Evolutionary conservation across 1,140 invertebrate species (phyloP).

Genomic region (Cydia strobilella): DNA sequence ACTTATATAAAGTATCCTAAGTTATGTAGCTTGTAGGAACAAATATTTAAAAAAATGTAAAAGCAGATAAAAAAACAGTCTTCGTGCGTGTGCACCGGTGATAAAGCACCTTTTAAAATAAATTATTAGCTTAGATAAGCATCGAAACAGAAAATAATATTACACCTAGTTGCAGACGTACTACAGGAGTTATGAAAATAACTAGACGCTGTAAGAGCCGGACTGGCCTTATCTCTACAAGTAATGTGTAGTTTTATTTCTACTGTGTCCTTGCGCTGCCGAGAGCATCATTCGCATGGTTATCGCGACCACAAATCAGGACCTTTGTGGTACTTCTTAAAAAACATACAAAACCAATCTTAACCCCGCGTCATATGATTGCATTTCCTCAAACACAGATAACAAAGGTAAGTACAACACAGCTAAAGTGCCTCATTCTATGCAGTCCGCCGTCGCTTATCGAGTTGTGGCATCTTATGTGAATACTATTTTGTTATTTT

Average conservation of each 20-base stretch:
- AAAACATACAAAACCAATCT: constrained; percentile 49
- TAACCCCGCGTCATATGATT: constrained; percentile 50
- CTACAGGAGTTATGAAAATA: constrained; percentile 42
- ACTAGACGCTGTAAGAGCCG: constrained; percentile 35
- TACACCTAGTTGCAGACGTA: constrained; percentile 23
- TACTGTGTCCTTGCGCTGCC: constrained; percentile 54
- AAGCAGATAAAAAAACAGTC: constrained; percentile 2
- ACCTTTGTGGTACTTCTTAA: constrained; percentile 45
- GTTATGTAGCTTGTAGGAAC: background rate
- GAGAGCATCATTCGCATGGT: constrained; percentile 58
- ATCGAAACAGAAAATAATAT: constrained; percentile 34
- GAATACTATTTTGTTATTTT: constrained; percentile 69
- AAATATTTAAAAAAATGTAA: constrained; percentile 6
- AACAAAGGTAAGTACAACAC: constrained; percentile 50
- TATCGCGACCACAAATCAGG: constrained; percentile 61
- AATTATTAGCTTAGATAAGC: constrained; percentile 28
- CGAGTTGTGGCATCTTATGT: constrained; percentile 53
- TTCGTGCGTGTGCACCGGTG: background rate
- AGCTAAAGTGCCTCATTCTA: constrained; percentile 57
- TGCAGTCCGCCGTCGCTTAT: constrained; percentile 59
- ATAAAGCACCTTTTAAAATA: constrained; percentile 24
- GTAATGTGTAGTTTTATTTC: constrained; percentile 58
- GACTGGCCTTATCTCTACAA: constrained; percentile 43
- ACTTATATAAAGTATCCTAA: background rate
- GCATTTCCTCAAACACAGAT: constrained; percentile 48